Conservation (phyloP, 2,888 invertebrate genomes). For the Drymonia ruficornis region DNA sequence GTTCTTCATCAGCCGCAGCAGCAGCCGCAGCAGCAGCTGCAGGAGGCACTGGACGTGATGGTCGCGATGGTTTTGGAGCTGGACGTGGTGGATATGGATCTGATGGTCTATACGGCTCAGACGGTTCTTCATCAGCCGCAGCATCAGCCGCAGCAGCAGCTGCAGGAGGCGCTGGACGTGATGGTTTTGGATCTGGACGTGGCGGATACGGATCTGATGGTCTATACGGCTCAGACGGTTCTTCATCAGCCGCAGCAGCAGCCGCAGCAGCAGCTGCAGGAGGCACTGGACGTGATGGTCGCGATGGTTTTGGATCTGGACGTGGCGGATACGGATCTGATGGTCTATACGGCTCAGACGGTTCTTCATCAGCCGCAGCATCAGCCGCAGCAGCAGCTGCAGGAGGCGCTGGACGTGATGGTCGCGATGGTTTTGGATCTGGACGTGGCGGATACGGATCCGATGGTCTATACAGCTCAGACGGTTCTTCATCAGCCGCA, state of each 20-base stretch:
- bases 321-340: conserved; percentile 10
- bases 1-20: conserved; percentile 10
- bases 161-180: conserved; percentile 9
- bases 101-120: no score
- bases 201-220: not conserved
- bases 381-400: conserved; percentile 15
- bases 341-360: conserved; percentile 6
- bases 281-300: no score
- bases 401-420: conserved; percentile 8
- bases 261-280: no score
- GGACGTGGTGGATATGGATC: no score
- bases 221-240: conserved; percentile 1
- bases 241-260: conserved; percentile 7
- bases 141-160: conserved; percentile 11
- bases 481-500: no score
- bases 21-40: conserved; percentile 14
- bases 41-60: conserved; percentile 9
- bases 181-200: conserved; percentile 12
- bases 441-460: conserved; percentile 13
- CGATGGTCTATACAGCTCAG: no score
- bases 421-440: conserved; percentile 10
- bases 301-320: no score
- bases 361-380: conserved; percentile 10
- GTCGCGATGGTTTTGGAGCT: not conserved
- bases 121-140: no score